Conservation (phyloP, 2,888 invertebrate species). For the Argynnis bischoffii region DNA sequence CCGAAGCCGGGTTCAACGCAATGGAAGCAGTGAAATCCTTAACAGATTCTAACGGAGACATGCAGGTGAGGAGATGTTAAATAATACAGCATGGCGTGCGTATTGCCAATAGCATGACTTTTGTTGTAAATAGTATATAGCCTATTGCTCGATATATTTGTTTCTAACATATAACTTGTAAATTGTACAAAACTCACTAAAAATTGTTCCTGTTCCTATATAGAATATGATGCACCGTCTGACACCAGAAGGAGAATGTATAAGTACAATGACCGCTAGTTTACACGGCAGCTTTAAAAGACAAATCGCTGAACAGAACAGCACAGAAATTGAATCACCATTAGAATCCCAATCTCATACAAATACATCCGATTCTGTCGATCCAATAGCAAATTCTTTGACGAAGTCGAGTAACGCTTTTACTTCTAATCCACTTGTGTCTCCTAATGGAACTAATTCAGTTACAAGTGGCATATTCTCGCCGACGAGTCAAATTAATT, state of each 20-base stretch:
- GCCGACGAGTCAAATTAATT: slow-evolving; percentile 80
- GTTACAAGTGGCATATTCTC: slow-evolving; percentile 80
- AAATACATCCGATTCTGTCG: slow-evolving; percentile 67
- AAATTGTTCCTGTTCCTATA: slow-evolving; percentile 69
- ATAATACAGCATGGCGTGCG: slow-evolving; percentile 51
- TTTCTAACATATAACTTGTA: slow-evolving; percentile 32
- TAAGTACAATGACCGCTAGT: slow-evolving; percentile 84
- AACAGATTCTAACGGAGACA: slow-evolving; percentile 65
- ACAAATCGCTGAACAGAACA: slow-evolving; percentile 77
- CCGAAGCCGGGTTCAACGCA: slow-evolving; percentile 64
- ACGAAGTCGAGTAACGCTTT: slow-evolving; percentile 69
- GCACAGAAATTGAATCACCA: slow-evolving; percentile 69
- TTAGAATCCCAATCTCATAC: slow-evolving; percentile 69
- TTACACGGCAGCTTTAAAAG: slow-evolving; percentile 85
- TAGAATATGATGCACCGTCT: slow-evolving; percentile 87
- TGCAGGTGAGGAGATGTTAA: slow-evolving; percentile 64
- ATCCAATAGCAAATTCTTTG: slow-evolving; percentile 68
- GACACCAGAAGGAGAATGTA: slow-evolving; percentile 86
- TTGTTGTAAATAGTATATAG: slow-evolving; percentile 38
- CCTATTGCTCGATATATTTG: slow-evolving; percentile 46
- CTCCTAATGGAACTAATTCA: slow-evolving; percentile 78
- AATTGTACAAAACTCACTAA: slow-evolving; percentile 39
- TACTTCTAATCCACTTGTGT: slow-evolving; percentile 71
- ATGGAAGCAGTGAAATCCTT: slow-evolving; percentile 62
- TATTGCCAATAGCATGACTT: slow-evolving; percentile 43